Percentiles rank a stretch among this genome's conserved stretches.
phyloP scores from a whole-genome alignment of 2,797 vertebrate species.

The Anas georgica region DNA sequence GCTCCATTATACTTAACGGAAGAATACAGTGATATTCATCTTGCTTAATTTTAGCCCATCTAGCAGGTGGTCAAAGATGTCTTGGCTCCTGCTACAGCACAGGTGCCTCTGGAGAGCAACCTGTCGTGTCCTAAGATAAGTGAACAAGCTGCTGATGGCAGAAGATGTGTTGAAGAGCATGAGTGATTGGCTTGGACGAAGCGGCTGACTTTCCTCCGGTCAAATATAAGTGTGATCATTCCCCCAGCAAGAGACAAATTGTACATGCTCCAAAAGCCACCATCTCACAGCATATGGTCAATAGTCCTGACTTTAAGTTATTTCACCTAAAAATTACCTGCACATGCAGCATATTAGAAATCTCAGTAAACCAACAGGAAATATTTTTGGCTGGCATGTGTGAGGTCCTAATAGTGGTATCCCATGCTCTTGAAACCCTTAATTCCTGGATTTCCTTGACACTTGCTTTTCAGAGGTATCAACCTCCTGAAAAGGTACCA shows the following conservation, averaged over 20 bases:
- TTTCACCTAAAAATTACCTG: background rate
- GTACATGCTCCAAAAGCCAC: background rate
- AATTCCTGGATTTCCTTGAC: background rate
- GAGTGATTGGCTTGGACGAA: background rate
- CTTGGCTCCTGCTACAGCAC: background rate
- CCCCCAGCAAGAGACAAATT: background rate
- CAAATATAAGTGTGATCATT: background rate
- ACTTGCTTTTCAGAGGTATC: background rate
- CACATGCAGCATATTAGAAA: background rate
- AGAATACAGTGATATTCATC: background rate
- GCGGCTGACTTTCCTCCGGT: background rate
- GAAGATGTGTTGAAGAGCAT: background rate
- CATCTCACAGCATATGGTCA: accelerated
- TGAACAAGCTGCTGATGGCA: background rate
- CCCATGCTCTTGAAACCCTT: background rate
- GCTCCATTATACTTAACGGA: background rate
- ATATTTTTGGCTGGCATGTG: accelerated
- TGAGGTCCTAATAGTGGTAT: background rate
- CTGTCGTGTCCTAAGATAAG: background rate
- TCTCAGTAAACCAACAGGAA: background rate
- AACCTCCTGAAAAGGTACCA: background rate
- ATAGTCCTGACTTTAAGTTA: background rate
- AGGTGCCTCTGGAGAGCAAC: background rate
- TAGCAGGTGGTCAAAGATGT: background rate
- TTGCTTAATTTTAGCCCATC: background rate